Percentiles rank a stretch among this genome's conserved stretches.
phyloP scores from a whole-genome alignment of 2,113 vertebrate genomes.

The Calyptomena viridis region DNA sequence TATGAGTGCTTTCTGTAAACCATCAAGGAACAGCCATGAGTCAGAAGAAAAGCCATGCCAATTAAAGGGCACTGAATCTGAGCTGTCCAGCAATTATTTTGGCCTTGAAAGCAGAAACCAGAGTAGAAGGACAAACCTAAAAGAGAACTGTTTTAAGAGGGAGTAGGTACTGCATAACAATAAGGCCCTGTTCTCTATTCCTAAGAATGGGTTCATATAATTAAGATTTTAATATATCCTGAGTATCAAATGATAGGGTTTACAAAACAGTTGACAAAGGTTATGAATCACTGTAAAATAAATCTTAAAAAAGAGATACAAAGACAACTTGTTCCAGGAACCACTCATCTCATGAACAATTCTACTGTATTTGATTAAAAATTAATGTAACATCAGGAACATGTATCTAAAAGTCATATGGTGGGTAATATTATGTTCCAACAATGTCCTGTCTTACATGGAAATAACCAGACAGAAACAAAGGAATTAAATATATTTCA shows the following conservation, averaged over 20 bases:
- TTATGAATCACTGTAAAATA: not conserved
- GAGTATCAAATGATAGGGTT: not conserved
- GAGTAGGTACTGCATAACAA: not conserved
- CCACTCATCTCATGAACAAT: constrained; percentile 27
- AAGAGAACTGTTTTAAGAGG: not conserved
- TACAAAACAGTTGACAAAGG: not conserved
- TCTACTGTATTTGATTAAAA: constrained; percentile 17
- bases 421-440: not conserved
- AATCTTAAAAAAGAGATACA: not conserved
- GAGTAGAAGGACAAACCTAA: not conserved
- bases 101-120: not conserved
- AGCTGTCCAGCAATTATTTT: not conserved
- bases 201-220: not conserved
- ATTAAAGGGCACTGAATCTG: not conserved
- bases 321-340: constrained; percentile 7
- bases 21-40: not conserved
- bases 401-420: not conserved
- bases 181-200: not conserved
- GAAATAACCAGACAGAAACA: not conserved
- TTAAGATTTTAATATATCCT: not conserved
- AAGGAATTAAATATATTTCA: not conserved
- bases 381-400: not conserved
- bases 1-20: not conserved
- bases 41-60: not conserved
- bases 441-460: not conserved